phyloP scores from a whole-genome alignment of 2,888 invertebrate species.

The Elmis aenea region DNA sequence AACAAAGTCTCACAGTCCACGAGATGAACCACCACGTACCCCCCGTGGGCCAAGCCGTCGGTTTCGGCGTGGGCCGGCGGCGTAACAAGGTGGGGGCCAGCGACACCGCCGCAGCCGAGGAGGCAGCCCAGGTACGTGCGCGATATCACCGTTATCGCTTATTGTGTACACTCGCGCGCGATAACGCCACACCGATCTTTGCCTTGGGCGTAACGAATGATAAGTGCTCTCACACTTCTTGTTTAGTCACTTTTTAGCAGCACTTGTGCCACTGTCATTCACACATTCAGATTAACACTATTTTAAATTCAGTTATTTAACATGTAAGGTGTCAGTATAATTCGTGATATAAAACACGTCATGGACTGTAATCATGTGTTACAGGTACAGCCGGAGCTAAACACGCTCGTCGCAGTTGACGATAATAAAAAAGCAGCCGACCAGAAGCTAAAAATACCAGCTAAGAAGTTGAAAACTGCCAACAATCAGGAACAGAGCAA shows the following conservation, averaged over 20 bases:
- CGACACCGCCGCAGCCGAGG: conserved; percentile 53
- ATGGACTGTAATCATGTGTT: conserved; percentile 22
- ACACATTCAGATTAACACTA: neutral
- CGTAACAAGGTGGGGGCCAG: conserved; percentile 72
- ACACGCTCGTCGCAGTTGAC: conserved; percentile 17
- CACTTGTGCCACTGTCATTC: too few relatives aligned
- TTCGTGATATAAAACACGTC: neutral
- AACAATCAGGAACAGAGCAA: conserved; percentile 23
- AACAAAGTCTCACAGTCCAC: conserved; percentile 86
- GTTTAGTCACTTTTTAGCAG: conserved; percentile 20
- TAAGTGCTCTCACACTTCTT: conserved; percentile 20
- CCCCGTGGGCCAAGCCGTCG: conserved; percentile 64
- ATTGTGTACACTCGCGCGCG: conserved; percentile 23
- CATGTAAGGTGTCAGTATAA: neutral
- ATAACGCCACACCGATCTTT: conserved; percentile 26
- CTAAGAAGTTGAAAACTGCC: conserved; percentile 28
- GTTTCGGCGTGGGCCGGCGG: conserved; percentile 53
- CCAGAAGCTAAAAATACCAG: conserved; percentile 25
- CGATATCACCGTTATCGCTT: conserved; percentile 21
- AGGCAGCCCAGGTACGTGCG: conserved; percentile 32
- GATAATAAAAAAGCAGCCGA: conserved; percentile 22
- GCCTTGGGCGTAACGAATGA: conserved; percentile 25
- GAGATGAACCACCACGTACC: conserved; percentile 88
- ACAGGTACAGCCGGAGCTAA: conserved; percentile 24
- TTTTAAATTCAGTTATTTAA: neutral